Evolutionary conservation across 2,797 vertebrate genomes (phyloP).

Genomic region (Chrysocyon brachyurus): DNA sequence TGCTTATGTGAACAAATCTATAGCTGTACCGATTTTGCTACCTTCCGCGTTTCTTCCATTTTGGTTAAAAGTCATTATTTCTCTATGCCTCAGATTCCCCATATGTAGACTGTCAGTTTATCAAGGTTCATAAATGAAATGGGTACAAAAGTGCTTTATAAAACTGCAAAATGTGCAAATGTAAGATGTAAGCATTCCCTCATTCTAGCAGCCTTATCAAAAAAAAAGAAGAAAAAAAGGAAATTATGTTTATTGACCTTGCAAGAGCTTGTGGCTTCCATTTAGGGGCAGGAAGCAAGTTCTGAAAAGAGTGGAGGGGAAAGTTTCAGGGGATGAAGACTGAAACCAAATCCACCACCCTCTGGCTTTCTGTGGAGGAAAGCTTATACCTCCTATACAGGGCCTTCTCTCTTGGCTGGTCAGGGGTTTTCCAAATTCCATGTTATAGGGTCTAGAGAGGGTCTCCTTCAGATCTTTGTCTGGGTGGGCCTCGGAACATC

Average conservation of each 20-base stretch:
- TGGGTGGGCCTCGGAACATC: not conserved
- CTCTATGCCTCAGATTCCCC: not conserved
- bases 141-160: not conserved
- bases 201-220: slow-evolving; percentile 56
- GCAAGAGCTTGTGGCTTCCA: slow-evolving; percentile 69
- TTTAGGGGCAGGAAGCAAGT: slow-evolving; percentile 43
- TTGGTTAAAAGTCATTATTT: slow-evolving; percentile 3
- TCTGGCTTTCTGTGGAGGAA: not conserved
- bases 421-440: not conserved
- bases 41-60: not conserved
- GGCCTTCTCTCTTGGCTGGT: not conserved
- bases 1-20: not conserved
- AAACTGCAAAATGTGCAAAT: not conserved
- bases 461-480: not conserved
- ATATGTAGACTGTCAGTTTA: not conserved
- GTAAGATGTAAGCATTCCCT: slow-evolving; percentile 12
- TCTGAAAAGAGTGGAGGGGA: slow-evolving; percentile 31
- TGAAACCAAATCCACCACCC: not conserved
- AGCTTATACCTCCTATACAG: not conserved
- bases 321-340: not conserved
- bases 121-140: slow-evolving; percentile 27
- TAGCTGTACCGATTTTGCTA: not conserved
- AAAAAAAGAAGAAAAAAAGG: slow-evolving; percentile 63
- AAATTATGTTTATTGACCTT: slow-evolving; percentile 75
- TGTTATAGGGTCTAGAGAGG: not conserved